Conservation (phyloP, 2,797 vertebrate species). For the Anguilla megastoma region DNA sequence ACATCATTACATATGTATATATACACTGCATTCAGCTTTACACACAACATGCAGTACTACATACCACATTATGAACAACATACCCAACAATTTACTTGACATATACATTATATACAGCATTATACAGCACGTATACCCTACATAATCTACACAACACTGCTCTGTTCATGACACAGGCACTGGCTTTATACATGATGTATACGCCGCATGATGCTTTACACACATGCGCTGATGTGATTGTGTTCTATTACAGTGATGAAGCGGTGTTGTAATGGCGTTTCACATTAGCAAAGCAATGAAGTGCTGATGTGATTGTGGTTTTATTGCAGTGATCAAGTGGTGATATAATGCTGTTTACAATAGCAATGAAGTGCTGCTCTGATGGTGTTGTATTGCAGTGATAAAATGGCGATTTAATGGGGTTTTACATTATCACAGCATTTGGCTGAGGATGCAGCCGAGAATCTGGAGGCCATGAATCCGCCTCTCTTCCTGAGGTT, state of each 20-base stretch:
- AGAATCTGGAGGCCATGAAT: conserved; percentile 96
- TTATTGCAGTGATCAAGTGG: background rate
- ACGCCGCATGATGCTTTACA: background rate
- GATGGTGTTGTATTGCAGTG: background rate
- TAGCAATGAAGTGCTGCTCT: background rate
- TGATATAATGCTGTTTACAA: background rate
- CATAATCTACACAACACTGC: no score
- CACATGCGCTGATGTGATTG: no score
- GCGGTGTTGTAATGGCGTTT: background rate
- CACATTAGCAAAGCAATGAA: background rate
- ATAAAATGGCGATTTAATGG: background rate
- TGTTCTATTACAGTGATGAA: background rate
- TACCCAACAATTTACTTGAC: background rate
- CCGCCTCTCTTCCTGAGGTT: conserved; percentile 94
- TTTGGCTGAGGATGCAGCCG: conserved; percentile 89
- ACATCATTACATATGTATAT: background rate
- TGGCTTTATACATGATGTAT: background rate
- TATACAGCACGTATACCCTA: background rate
- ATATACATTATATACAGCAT: background rate
- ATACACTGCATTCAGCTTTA: background rate
- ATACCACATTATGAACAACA: background rate
- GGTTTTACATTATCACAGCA: conserved; percentile 64
- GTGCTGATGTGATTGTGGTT: background rate
- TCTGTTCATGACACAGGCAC: no score
- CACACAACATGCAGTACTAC: background rate